phyloP scores from a whole-genome alignment of 2,113 vertebrate species.

The Myxocyprinus asiaticus region DNA sequence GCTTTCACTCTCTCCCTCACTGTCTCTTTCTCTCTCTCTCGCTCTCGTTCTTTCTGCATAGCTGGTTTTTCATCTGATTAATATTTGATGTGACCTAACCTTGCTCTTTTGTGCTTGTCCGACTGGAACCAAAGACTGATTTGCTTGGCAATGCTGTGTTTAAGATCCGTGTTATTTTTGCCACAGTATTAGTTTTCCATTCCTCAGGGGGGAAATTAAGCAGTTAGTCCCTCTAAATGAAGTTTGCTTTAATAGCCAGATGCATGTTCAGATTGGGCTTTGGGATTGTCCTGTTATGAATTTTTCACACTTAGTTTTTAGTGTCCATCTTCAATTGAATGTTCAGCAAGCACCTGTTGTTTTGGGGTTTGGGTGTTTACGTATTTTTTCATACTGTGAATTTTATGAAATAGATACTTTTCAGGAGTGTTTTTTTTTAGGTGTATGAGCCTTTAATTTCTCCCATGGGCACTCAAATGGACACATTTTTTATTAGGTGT shows the following conservation, averaged over 20 bases:
- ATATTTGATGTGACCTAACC: conserved; percentile 59
- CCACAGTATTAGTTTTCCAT: conserved; percentile 31
- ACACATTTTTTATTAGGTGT: too few relatives aligned
- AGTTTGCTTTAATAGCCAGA: neutral
- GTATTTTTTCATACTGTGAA: too few relatives aligned
- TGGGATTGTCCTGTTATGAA: neutral
- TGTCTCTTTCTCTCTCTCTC: neutral
- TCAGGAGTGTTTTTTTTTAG: too few relatives aligned
- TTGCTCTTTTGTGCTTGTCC: conserved; percentile 58
- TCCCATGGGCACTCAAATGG: neutral
- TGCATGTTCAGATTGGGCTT: conserved; percentile 16
- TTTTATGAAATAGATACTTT: too few relatives aligned
- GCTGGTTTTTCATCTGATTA: conserved; percentile 50
- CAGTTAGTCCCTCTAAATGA: conserved; percentile 15
- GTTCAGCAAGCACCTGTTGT: neutral
- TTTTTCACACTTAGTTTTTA: neutral
- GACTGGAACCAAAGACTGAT: conserved; percentile 57
- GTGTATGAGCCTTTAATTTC: neutral
- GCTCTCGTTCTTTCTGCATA: conserved; percentile 20
- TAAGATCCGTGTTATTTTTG: conserved; percentile 40
- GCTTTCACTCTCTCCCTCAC: neutral
- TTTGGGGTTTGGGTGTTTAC: too few relatives aligned
- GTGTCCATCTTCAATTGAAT: neutral
- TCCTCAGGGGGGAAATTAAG: conserved; percentile 19
- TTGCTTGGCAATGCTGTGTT: conserved; percentile 53